These are phyloP conservation scores for Petaurus breviceps DNA, from an alignment of 2,113 vertebrate genomes.

Conservation along the genomic window DNA sequence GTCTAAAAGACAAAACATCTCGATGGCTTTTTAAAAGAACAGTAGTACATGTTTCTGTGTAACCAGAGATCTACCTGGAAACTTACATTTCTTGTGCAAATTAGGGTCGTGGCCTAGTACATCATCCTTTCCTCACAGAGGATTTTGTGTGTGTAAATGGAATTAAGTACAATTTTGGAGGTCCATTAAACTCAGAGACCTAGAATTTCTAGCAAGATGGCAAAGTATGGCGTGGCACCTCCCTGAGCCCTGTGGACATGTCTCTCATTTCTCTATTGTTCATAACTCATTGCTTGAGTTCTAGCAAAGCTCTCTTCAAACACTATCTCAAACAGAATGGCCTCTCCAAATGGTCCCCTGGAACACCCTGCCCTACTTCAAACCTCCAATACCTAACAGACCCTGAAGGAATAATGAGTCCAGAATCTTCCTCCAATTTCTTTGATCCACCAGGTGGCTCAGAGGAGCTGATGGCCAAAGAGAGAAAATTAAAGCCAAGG, in stretches of 20 bases:
- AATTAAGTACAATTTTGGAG: conserved; percentile 43
- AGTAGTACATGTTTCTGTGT: conserved; percentile 49
- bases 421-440: neutral
- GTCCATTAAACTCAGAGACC: conserved; percentile 46
- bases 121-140: conserved; percentile 51
- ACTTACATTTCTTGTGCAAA: conserved; percentile 54
- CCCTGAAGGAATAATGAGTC: conserved; percentile 15
- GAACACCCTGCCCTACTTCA: neutral
- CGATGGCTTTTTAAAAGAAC: conserved; percentile 42
- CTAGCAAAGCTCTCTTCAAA: neutral
- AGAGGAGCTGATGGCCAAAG: neutral
- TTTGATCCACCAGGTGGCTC: neutral
- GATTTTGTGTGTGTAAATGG: conserved; percentile 49
- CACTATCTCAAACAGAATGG: neutral
- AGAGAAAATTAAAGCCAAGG: conserved; percentile 3
- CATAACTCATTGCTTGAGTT: neutral
- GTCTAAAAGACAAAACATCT: conserved; percentile 59
- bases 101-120: conserved; percentile 58
- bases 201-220: conserved; percentile 39
- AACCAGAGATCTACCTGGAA: conserved; percentile 64
- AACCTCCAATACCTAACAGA: neutral
- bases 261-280: neutral
- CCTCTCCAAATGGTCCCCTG: neutral
- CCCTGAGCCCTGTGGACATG: neutral
- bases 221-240: neutral